Percentiles rank a stretch among this genome's conserved stretches.
Evolutionary conservation across 2,888 invertebrate species (phyloP).

Genomic region (Xylota sylvarum): DNA sequence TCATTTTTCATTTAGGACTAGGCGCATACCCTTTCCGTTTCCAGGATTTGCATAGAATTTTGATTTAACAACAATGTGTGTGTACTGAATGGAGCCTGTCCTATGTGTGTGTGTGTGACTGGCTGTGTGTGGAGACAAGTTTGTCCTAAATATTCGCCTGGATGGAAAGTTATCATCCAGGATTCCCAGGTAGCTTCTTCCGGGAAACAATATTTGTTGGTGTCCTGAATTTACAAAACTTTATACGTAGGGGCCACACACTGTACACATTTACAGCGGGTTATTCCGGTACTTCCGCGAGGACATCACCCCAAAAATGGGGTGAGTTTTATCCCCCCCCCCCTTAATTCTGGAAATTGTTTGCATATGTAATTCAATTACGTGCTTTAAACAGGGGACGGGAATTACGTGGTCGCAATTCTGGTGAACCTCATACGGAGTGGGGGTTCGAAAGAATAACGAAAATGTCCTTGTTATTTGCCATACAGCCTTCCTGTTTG

Average conservation of each 20-base stretch:
- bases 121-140: conserved; percentile 22
- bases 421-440: conserved; percentile 29
- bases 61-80: conserved; percentile 1
- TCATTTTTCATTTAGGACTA: conserved; percentile 51
- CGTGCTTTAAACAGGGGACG: conserved; percentile 55
- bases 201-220: conserved; percentile 11
- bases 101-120: neutral
- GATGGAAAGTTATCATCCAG: conserved; percentile 33
- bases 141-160: conserved; percentile 30
- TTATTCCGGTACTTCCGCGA: conserved; percentile 9
- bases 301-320: conserved; percentile 22
- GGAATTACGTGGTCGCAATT: conserved; percentile 68
- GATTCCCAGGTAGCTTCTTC: conserved; percentile 14
- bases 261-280: neutral
- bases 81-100: neutral
- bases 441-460: conserved; percentile 15
- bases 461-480: conserved; percentile 39
- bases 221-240: conserved; percentile 17
- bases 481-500: conserved; percentile 2
- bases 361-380: conserved; percentile 76
- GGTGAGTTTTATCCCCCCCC: neutral
- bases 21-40: conserved; percentile 8
- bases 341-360: conserved; percentile 51
- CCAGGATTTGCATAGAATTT: conserved; percentile 26
- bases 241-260: neutral